phyloP scores from a whole-genome alignment of 2,113 vertebrate species.

The Perca flavescens region DNA sequence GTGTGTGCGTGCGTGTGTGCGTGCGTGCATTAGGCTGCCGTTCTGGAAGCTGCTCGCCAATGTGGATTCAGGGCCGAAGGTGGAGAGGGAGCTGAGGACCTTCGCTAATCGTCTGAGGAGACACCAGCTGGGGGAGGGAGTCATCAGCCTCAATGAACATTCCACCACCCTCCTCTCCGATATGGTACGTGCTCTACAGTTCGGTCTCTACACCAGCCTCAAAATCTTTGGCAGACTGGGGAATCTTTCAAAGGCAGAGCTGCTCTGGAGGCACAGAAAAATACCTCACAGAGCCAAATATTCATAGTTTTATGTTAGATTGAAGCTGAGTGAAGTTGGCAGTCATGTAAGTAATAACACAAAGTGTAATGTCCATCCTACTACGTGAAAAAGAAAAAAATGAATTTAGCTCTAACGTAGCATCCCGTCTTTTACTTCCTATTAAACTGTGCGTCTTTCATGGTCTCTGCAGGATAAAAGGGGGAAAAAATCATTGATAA shows the following conservation, averaged over 20 bases:
- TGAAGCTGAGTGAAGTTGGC: not conserved
- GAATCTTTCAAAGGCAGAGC: not conserved
- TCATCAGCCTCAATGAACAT: constrained; percentile 89
- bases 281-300: not conserved
- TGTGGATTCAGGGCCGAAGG: constrained; percentile 82
- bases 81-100: constrained; percentile 87
- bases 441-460: not conserved
- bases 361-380: not conserved
- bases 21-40: constrained; percentile 79
- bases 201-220: not conserved
- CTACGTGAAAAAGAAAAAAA: not conserved
- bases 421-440: not conserved
- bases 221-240: not conserved
- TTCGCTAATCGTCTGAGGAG: constrained; percentile 87
- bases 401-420: not conserved
- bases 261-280: no score
- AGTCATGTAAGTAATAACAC: not conserved
- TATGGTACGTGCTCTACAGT: constrained; percentile 71
- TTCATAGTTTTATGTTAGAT: not conserved
- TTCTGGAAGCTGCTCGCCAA: constrained; percentile 86
- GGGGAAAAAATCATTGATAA: no score
- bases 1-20: no score
- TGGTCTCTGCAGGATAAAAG: not conserved
- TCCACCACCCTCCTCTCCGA: constrained; percentile 87
- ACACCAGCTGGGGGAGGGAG: constrained; percentile 86